Evolutionary conservation across 2,113 vertebrate species (phyloP), one percentile per base, ranked within the genome.

Genomic region (Cromileptes altivelis): DNA sequence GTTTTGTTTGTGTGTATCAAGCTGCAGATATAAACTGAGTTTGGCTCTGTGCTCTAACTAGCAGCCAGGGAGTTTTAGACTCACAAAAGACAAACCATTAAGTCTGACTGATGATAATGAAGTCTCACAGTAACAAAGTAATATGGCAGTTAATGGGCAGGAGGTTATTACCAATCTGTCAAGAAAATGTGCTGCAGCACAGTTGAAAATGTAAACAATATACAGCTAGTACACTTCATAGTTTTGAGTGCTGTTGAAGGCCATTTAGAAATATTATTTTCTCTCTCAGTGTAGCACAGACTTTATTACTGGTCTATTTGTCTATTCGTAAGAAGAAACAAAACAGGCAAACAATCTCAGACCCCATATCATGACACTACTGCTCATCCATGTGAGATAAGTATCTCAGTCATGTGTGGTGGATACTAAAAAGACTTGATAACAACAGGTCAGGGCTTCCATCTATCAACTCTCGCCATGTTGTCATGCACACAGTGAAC

Each of bases 401-500:
- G 1, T 9, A 27, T 21, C 27, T 47, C 19, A 73, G 15, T 3
- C 6, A 23, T 10, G 21, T 65, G 23, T 23, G 25, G 19, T 33
- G 19, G 9, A 47, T n/a, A 11, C n/a, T 55, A 47, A 67, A 55
- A 56, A 55, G 15, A 50, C 14, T 19, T 49, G 67, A 1, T 11
- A n/a, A 14, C 47, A 67, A 53, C 68, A n/a, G 30, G 13, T 81
- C 21, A 52, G 33, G 37, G 42, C 30, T 74, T 81, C 84, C 77
- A 65, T 70, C 75, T 52, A 67, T 47, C 85, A 82, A 56, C 30
- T 56, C 25, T 33, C 10, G 68, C 62, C 57, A 64, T 55, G 62
- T 70, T 70, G 81, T 86, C 89, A 90, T 89, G 91, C 91, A 92
- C 78, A 88, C 83, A 70, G 87, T 85, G 75, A 82, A 83, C 23